Conservation (phyloP, 2,797 vertebrate genomes). For the Crocidura indochinensis region DNA sequence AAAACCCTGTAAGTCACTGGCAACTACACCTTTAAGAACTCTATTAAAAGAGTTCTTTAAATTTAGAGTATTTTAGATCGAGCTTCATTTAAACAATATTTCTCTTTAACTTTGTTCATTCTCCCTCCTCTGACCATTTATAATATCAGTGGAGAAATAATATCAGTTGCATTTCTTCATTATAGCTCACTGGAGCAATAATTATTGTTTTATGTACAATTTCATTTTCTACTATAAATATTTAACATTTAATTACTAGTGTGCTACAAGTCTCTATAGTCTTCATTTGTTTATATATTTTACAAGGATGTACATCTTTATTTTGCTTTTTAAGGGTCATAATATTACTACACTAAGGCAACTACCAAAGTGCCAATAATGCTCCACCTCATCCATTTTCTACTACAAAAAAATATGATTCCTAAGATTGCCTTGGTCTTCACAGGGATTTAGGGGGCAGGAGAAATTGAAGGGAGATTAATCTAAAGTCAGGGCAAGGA, state of each 20-base stretch:
- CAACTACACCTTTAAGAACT: background rate
- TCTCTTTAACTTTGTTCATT: constrained; percentile 39
- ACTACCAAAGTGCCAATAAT: too few relatives aligned
- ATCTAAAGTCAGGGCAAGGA: background rate
- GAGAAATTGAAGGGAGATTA: background rate
- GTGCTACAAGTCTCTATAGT: too few relatives aligned
- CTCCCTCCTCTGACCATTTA: background rate
- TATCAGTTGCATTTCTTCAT: background rate
- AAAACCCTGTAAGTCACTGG: background rate
- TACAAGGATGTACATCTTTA: too few relatives aligned
- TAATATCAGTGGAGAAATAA: too few relatives aligned
- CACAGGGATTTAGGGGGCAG: background rate
- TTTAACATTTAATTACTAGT: too few relatives aligned
- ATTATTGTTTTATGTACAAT: background rate
- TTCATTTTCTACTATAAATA: background rate
- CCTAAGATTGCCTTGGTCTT: background rate
- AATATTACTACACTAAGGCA: too few relatives aligned
- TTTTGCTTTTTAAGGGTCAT: too few relatives aligned
- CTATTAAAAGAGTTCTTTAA: background rate
- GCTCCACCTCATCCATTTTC: too few relatives aligned
- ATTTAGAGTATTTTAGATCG: constrained; percentile 28
- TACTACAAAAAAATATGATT: too few relatives aligned
- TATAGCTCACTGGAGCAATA: background rate
- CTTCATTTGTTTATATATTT: too few relatives aligned
- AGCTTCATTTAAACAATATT: constrained; percentile 27